Base-by-base conservation (phyloP, 2,113 vertebrate genomes). In the Onychostoma macrolepis region DNA sequence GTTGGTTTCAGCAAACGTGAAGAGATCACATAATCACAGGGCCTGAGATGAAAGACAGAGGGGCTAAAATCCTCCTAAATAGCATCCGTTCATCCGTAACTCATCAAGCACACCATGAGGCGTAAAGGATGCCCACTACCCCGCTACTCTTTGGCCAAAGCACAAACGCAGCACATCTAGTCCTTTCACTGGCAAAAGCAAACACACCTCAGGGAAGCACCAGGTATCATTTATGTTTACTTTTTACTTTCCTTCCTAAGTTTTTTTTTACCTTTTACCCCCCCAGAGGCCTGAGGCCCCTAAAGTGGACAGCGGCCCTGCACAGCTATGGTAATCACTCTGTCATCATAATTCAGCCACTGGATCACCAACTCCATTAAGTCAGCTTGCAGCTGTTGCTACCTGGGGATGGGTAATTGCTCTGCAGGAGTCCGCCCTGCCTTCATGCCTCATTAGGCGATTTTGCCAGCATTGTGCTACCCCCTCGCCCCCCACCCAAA, bases 361-460 rank as follows among this genome's bases (percentile, higher is more conserved):
- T 89, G 75, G 85, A 87, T 85, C 82, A 78, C 79, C 79, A 81
- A 83, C 83, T 84, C 87, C 76, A 88, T 91, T 89, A 90, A 88
- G 82, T 75, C 86, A 75, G 89, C 83, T 53, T 58, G 75, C 82
- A 86, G 87, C 85, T 90, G 83, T 80, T 63, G 56, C 79, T 89
- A 86, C 86, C 87, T 85, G 85, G 89, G 86, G 86, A 90, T 38
- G 85, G 87, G 86, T 89, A 90, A 91, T 91, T 89, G 84, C 85
- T 87, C 74, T 80, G 48, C 86, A 48, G 82, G 89, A 87, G 85
- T 82, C 88, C 80, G 79, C 86, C 86, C 84, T 84, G 86, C 69
- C 86, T 89, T 91, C 87, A 90, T 41, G 81, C 87, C 89, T 90
- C 89, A 88, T 91, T 90, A 90, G 80, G 61, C 12, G 24, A 86